phyloP scores from a whole-genome alignment of 2,888 invertebrate species.

The Aradus depressus region DNA sequence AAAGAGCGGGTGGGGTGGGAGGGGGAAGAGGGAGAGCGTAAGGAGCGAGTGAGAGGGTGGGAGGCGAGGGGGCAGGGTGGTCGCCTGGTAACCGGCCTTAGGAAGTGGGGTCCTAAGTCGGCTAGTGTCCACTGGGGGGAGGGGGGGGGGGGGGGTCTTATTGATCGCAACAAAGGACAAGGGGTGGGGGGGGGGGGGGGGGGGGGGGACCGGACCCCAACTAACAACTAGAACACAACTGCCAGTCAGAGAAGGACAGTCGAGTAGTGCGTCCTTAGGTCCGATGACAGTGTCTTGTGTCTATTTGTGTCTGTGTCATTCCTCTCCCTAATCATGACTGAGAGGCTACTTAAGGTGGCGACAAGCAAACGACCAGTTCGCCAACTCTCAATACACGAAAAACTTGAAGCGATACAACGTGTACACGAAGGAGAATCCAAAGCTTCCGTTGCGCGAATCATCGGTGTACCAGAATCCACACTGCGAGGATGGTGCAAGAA shows the following conservation, averaged over 20 bases:
- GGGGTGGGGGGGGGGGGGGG: conserved; percentile 27
- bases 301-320: neutral
- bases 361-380: conserved; percentile 49
- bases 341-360: conserved; percentile 24
- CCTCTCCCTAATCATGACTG: neutral
- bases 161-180: conserved; percentile 31
- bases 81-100: conserved; percentile 26
- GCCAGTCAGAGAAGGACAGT: conserved; percentile 16
- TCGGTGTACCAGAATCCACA: conserved; percentile 77
- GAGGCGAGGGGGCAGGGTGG: conserved; percentile 19
- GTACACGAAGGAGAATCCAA: conserved; percentile 78
- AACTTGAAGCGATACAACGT: conserved; percentile 67
- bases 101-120: conserved; percentile 19
- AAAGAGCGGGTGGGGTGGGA: neutral
- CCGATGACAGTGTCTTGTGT: neutral
- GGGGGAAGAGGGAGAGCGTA: neutral
- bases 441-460: conserved; percentile 73
- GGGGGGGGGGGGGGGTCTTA: conserved; percentile 31
- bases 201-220: conserved; percentile 31
- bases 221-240: conserved; percentile 25
- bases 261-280: conserved; percentile 1
- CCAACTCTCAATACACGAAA: conserved; percentile 62
- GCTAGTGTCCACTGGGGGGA: conserved; percentile 26
- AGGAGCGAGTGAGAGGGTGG: neutral
- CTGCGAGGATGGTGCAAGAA: conserved; percentile 81